A percentile compares a stretch with the other conserved stretches of the same genome.
phyloP scores from a whole-genome alignment of 2,797 vertebrate species.

The Sebastes cheni region DNA sequence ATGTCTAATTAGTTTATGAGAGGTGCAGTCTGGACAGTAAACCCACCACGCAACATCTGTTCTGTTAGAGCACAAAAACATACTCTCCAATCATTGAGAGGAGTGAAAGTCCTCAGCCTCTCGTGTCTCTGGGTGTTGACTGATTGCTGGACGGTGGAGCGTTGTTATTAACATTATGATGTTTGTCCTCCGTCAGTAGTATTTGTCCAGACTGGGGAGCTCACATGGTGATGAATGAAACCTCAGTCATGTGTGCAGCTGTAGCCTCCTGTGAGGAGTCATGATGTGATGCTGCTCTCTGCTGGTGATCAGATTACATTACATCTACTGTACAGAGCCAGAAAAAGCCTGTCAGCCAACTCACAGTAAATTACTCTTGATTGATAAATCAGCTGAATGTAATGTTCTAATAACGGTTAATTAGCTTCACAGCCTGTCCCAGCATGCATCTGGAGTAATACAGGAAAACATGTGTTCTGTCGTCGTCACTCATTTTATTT shows the following conservation, averaged over 20 bases:
- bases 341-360: neutral
- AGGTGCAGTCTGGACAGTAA: constrained; percentile 33
- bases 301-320: constrained; percentile 20
- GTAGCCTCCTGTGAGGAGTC: neutral
- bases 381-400: neutral
- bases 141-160: neutral
- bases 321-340: neutral
- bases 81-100: neutral
- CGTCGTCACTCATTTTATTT: neutral
- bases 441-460: neutral
- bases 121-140: neutral
- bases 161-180: neutral
- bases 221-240: neutral
- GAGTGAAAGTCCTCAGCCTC: neutral
- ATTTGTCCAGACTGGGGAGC: neutral
- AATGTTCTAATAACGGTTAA: neutral
- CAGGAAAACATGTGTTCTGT: neutral
- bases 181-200: neutral
- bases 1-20: constrained; percentile 60
- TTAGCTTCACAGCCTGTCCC: neutral
- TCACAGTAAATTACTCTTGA: neutral
- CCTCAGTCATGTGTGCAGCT: neutral
- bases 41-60: constrained; percentile 30
- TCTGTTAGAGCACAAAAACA: neutral
- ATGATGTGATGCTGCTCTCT: constrained; percentile 45